These are phyloP conservation scores for Drosophila pruinosa DNA, from an alignment of 1,140 invertebrate species.

Conservation along the genomic window DNA sequence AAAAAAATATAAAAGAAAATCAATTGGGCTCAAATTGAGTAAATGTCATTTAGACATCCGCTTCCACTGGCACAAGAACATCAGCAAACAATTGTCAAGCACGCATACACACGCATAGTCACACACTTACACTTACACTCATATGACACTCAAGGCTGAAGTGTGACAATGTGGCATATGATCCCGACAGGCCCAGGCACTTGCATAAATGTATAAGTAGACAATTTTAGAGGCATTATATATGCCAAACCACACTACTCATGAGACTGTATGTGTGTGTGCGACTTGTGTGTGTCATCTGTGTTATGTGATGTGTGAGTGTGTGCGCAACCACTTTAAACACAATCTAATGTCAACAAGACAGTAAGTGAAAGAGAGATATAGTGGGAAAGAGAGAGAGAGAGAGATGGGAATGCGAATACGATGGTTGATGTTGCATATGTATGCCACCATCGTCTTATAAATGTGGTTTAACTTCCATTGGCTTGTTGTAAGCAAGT, in stretches of 20 bases:
- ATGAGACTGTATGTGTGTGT: conserved; percentile 4
- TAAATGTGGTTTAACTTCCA: conserved; percentile 76
- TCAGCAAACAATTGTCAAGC: conserved; percentile 76
- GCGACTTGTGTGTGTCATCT: not conserved
- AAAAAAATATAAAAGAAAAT: conserved; percentile 42
- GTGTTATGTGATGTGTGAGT: conserved; percentile 5
- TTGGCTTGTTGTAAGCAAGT: conserved; percentile 53
- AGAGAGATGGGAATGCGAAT: not conserved
- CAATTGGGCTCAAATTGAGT: conserved; percentile 75
- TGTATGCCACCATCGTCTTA: conserved; percentile 67
- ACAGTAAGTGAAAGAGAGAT: conserved; percentile 28
- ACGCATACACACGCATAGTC: conserved; percentile 19
- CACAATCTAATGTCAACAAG: conserved; percentile 78
- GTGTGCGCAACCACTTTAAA: conserved; percentile 67
- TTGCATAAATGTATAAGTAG: conserved; percentile 77
- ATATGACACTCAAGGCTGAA: conserved; percentile 36
- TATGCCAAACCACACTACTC: conserved; percentile 28
- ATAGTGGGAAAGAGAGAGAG: not conserved
- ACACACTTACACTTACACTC: conserved; percentile 12
- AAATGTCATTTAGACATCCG: conserved; percentile 75
- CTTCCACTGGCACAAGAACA: conserved; percentile 40
- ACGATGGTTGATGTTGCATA: conserved; percentile 36
- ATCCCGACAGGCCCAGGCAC: conserved; percentile 50
- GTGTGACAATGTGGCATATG: conserved; percentile 73
- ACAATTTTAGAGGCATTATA: conserved; percentile 65